Evolutionary conservation across 2,113 vertebrate genomes (phyloP).

Genomic region (Myrmophylax atrothorax): DNA sequence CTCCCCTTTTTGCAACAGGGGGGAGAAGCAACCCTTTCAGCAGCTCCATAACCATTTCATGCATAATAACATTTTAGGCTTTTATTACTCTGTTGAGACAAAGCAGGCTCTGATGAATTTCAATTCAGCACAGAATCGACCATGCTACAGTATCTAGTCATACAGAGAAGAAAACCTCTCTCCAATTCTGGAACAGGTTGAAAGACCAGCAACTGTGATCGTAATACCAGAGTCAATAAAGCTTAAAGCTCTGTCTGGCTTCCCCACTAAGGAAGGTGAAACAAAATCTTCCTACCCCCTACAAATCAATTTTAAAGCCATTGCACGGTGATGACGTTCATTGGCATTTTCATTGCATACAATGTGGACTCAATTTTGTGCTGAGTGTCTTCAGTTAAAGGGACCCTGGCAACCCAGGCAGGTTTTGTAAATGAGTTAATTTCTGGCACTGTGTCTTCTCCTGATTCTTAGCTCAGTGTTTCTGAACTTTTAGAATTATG

Average conservation of each 20-base stretch:
- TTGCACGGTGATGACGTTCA: neutral
- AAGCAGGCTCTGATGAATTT: slow-evolving; percentile 75
- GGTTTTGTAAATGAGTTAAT: slow-evolving; percentile 23
- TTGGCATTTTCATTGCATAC: neutral
- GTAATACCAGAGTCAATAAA: slow-evolving; percentile 59
- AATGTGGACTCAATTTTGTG: neutral
- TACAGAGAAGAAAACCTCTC: slow-evolving; percentile 50
- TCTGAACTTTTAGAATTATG: neutral
- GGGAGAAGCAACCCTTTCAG: neutral
- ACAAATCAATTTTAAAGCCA: slow-evolving; percentile 47
- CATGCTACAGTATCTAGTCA: slow-evolving; percentile 28
- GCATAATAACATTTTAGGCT: slow-evolving; percentile 74
- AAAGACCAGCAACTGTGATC: slow-evolving; percentile 57
- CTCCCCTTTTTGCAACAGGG: neutral
- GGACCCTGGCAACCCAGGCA: neutral
- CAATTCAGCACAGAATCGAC: slow-evolving; percentile 56
- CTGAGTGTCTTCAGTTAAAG: slow-evolving; percentile 9
- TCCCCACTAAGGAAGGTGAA: slow-evolving; percentile 45
- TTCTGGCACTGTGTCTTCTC: neutral
- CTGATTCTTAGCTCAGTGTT: neutral
- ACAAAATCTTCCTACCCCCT: slow-evolving; percentile 20
- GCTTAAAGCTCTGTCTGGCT: slow-evolving; percentile 58
- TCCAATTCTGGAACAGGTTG: slow-evolving; percentile 35
- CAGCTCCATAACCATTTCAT: slow-evolving; percentile 73
- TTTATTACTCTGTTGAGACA: slow-evolving; percentile 72